Base-by-base conservation (phyloP, 2,888 invertebrate genomes). In the Brachyptera risi region DNA sequence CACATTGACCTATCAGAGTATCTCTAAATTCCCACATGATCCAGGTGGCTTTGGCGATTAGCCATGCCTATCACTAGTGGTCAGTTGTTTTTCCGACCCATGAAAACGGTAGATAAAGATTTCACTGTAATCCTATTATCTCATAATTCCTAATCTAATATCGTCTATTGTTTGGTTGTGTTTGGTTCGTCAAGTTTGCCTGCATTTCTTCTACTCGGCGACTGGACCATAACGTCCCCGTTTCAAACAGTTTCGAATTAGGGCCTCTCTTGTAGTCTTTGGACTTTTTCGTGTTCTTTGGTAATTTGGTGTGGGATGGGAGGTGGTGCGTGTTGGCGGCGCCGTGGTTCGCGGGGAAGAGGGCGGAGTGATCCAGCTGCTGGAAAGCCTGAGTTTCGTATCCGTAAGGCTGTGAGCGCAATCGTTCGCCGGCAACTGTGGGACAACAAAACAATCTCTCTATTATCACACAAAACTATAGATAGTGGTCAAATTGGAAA, bases 131-230 rank as follows among this genome's bases (percentile, higher is more conserved):
- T n/a, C 7, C 17, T 40, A 40, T 40, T 40, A 4, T 40, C 4
- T n/a, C 40, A 40, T 9, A 15, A 5, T 40, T 15, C n/a, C n/a
- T n/a, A 44, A 19, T 44, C 19, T 19, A 44, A 21, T 4, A 44
- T 11, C 44, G 15, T 11, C 2, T 11, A 3, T 7, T 35, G 7
- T 37, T 17, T 54, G 35, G 54, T 37, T 35, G 35, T 4, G 54
- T 35, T 21, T 35, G 19, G 21, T 54, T 54, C 15, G 37, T 21
- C 19, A 35, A 54, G 35, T 54, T 54, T 37, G 37, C 37, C 37
- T 54, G 54, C 54, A 54, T 54, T 37, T 54, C 54, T 37, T 54
- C 54, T 7, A 54, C 54, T 1, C 54, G 17, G 19, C 54, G 35
- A 17, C 35, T 35, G 5, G 54, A 37, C 54, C 54, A 54, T 37